phyloP scores from a whole-genome alignment of 2,797 vertebrate species.

The Danio aesculapii region DNA sequence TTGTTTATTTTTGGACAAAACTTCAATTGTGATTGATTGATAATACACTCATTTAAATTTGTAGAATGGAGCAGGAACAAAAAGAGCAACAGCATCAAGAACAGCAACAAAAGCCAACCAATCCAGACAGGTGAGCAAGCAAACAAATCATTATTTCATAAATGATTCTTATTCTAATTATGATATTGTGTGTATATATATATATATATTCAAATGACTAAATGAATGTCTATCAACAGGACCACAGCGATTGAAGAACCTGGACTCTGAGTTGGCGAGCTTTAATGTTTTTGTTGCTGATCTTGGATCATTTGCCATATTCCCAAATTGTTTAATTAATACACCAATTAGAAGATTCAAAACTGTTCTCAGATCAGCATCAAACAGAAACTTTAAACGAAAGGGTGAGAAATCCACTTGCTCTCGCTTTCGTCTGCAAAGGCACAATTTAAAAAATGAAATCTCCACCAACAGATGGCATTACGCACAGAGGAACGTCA shows the following conservation, averaged over 20 bases:
- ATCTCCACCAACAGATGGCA: conserved; percentile 53
- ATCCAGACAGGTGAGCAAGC: conserved; percentile 72
- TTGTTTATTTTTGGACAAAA: background rate
- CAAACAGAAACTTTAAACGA: background rate
- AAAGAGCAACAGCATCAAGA: conserved; percentile 64
- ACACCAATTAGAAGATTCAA: background rate
- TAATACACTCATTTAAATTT: conserved; percentile 40
- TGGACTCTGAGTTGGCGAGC: conserved; percentile 28
- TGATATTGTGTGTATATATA: no score
- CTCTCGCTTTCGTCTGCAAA: conserved; percentile 10
- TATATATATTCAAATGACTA: background rate
- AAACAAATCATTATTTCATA: background rate
- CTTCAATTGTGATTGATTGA: background rate
- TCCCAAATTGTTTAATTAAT: conserved; percentile 8
- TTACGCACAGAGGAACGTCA: background rate
- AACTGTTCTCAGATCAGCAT: conserved; percentile 54
- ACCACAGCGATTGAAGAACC: conserved; percentile 41
- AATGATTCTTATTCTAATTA: background rate
- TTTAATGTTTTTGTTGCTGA: conserved; percentile 29
- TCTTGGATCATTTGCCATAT: conserved; percentile 16
- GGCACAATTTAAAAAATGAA: conserved; percentile 57
- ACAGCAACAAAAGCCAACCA: conserved; percentile 69
- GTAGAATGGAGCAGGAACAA: conserved; percentile 80
- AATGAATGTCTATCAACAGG: conserved; percentile 31
- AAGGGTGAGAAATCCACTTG: background rate